Base-by-base conservation (phyloP, 30 jellyfish, hydroid and myxozoan species). In the Clytia hemisphaerica region DNA sequence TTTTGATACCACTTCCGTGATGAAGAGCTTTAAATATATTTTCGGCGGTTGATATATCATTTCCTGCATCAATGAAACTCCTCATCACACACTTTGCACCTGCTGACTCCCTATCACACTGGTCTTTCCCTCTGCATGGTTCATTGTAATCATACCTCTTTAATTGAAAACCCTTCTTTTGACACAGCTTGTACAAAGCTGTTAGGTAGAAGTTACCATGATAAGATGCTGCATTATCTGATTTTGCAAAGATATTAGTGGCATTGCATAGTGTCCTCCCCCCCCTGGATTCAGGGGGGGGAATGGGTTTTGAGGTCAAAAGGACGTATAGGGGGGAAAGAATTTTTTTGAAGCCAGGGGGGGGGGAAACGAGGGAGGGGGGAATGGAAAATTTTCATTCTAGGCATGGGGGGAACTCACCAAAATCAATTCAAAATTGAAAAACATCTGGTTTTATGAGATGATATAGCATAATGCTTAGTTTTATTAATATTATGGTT, bases 41-140 rank as follows among this genome's bases (percentile, higher is more conserved):
- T 12, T n/a, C 18, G 19, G 70, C 70, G 25, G 70, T 22, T 45
- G 30, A 57, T 22, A 57, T 26, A 21, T 57, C 42, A 30, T 57
- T 57, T 10, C 70, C 70, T 22, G 70, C 70, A 57, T 57, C 70
- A 21, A 57, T 6, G 16, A 22, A 57, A 21, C 70, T 57, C 30
- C 70, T 57, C 14, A 57, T 57, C 38, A 57, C 70, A 21, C 36
- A 57, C 70, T 57, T 57, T 0, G 70, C 70, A n/a, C n/a, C n/a
- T n/a, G n/a, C n/a, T 40, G 53, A 40, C n/a, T 40, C 53, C n/a
- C 53, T 10, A 40, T 40, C 53, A 40, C 53, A 40, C 53, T 40
- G 53, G n/a, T 40, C 53, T 40, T 40, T n/a, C n/a, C 53, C 53
- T 7, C 53, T 10, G n/a, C 14, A 40, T 7, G 53, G 53, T 40